These are phyloP conservation scores for Diglossa cyanea DNA, from an alignment of 2,797 vertebrate genomes.

Conservation along the genomic window DNA sequence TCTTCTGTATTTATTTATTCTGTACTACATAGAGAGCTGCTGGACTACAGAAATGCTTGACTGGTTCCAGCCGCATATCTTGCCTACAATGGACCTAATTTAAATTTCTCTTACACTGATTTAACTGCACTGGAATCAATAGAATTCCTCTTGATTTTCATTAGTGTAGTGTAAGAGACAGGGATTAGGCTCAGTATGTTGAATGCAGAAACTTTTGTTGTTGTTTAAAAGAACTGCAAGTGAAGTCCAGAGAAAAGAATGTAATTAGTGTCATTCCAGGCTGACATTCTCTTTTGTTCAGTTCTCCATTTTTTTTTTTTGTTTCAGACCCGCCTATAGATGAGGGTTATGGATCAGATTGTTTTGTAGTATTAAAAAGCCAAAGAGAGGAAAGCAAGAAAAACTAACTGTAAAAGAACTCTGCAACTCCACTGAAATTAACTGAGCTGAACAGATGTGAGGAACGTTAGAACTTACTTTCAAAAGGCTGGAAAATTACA, in stretches of 20 bases:
- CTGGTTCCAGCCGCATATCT: not conserved
- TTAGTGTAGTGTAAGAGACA: not conserved
- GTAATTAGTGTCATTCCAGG: constrained; percentile 15
- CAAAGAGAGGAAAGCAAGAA: not conserved
- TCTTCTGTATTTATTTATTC: not conserved
- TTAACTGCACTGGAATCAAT: not conserved
- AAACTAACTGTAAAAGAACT: not conserved
- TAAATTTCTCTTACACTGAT: constrained; percentile 17
- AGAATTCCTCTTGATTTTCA: constrained; percentile 23
- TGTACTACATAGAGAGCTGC: not conserved
- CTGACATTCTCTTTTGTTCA: constrained; percentile 8
- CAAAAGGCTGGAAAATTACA: not conserved
- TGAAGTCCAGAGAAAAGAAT: constrained; percentile 30
- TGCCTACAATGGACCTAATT: constrained; percentile 5
- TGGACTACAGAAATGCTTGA: not conserved
- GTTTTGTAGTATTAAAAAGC: not conserved
- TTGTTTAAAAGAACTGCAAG: not conserved
- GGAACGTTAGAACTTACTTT: not conserved
- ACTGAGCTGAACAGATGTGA: not conserved
- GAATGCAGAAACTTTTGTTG: not conserved
- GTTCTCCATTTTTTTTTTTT: not conserved
- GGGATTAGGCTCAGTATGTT: not conserved
- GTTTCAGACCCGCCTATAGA: not conserved
- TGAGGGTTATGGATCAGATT: not conserved
- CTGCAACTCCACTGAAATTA: not conserved